These are phyloP conservation scores for Agrypnia vestita DNA, from an alignment of 1,140 invertebrate genomes.

Conservation along the genomic window DNA sequence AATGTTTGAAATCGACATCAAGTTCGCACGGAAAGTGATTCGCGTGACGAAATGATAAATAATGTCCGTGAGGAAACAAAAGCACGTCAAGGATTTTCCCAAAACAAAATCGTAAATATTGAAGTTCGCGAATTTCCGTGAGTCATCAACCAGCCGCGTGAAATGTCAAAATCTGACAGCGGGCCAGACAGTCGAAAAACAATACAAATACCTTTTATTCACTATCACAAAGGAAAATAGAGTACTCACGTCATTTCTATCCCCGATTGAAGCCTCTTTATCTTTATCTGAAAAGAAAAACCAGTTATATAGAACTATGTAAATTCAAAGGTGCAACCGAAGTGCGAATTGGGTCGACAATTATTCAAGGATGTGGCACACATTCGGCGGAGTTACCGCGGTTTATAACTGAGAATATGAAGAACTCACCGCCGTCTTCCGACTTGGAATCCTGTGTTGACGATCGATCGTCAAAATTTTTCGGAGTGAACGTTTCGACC, in stretches of 20 bases:
- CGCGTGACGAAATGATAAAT: no score
- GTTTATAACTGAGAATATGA: constrained; percentile 38
- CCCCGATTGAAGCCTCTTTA: constrained; percentile 51
- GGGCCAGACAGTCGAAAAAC: constrained; percentile 6
- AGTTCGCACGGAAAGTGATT: no score
- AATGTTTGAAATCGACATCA: no score
- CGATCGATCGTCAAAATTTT: constrained; percentile 63
- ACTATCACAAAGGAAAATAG: not conserved
- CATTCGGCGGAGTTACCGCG: not conserved
- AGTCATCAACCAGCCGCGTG: constrained; percentile 12
- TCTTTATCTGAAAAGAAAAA: constrained; percentile 59
- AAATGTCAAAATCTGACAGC: constrained; percentile 45
- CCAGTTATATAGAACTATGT: constrained; percentile 22
- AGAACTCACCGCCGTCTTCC: constrained; percentile 71
- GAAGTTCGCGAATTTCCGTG: constrained; percentile 32
- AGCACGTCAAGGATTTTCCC: not conserved
- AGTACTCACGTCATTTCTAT: constrained; percentile 59
- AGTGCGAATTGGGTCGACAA: constrained; percentile 40
- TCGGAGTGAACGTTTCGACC: constrained; percentile 67
- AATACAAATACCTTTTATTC: not conserved
- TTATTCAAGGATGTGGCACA: constrained; percentile 15
- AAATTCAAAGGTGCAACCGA: constrained; percentile 6
- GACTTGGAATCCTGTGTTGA: constrained; percentile 65
- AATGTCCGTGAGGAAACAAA: no score
- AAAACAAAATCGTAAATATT: constrained; percentile 1